Evolutionary conservation across 2,888 invertebrate genomes (phyloP), one percentile per base, ranked within the genome.

Genomic region (Priocnemis perturbator): DNA sequence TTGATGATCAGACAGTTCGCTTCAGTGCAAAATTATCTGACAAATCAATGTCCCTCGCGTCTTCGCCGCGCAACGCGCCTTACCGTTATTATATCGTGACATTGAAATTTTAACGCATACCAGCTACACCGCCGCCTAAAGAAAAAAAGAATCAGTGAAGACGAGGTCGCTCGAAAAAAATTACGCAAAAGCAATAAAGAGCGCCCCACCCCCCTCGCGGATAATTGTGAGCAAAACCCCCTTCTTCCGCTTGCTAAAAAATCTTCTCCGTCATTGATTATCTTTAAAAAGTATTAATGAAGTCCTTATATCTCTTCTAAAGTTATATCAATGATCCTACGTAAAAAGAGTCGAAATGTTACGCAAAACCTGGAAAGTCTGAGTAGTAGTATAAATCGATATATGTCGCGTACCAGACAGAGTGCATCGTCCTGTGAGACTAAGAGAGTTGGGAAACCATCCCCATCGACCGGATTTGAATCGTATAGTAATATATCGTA

Each of bases 301-400:
- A 79, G 76, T 74, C 69, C 79, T 73, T 78, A 76, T 67, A 62
- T 77, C 79, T 80, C 77, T 78, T 74, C 80, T 79, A 80, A 73
- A 63, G 72, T 80, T 78, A 79, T 71, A 78, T 76, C 69, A 71
- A 74, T 65, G 71, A 19, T 71, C 69, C 76, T 79, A 78, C 67
- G 74, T 76, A 79, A 77, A 78, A 58, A 26, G 5, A 26, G 26
- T 26, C 3, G 5, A 26, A 26, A 26, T 26, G 2, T 26, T 2
- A 26, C 26, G 26, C 26, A 5, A 26, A 5, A 5, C 5, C 26
- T 5, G 26, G 5, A 26, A 26, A 26, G 26, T 26, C 3, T 26
- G 26, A 26, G 26, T 26, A 26, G 26, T 26, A 26, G 26, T 26
- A 5, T 26, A 26, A 26, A 3, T 26, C 26, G 26, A 26, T 26